Percentiles rank a stretch among this genome's conserved stretches.
Evolutionary conservation across 2,888 invertebrate genomes (phyloP).

Genomic region (Diadegma fenestrale): DNA sequence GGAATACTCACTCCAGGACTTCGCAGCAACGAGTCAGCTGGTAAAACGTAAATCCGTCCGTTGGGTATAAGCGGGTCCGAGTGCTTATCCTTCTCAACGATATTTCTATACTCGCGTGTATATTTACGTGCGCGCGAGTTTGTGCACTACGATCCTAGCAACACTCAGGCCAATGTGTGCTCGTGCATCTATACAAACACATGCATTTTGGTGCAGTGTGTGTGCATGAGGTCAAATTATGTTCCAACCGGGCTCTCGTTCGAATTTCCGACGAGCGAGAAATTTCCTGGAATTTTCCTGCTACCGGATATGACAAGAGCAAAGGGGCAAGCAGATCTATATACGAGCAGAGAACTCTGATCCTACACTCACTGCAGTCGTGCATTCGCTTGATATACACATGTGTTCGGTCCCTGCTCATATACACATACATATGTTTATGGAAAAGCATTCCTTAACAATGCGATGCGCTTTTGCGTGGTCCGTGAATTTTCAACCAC

Average conservation of each 20-base stretch:
- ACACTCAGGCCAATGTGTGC: slow-evolving; percentile 24
- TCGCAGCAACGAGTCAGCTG: slow-evolving; percentile 51
- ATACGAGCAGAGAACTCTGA: slow-evolving; percentile 9
- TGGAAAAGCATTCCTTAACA: background rate
- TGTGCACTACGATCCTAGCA: slow-evolving; percentile 1
- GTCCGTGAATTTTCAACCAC: background rate
- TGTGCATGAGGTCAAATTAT: slow-evolving; percentile 63
- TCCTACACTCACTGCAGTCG: background rate
- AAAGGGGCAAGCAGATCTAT: background rate
- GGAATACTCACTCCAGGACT: slow-evolving; percentile 23
- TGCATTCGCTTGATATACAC: background rate
- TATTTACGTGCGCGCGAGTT: background rate
- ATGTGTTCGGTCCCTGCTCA: too few relatives aligned
- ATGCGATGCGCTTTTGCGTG: background rate
- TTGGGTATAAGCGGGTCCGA: slow-evolving; percentile 46
- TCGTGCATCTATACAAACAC: background rate
- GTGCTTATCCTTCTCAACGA: slow-evolving; percentile 46
- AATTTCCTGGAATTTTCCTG: slow-evolving; percentile 66
- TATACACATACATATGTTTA: background rate
- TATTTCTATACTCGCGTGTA: background rate
- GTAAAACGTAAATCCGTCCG: slow-evolving; percentile 62
- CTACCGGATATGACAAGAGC: slow-evolving; percentile 47
- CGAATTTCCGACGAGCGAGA: slow-evolving; percentile 67
- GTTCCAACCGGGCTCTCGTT: slow-evolving; percentile 54
- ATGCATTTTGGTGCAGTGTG: slow-evolving; percentile 10